These are phyloP conservation scores for Microplitis mediator DNA, from an alignment of 1,140 invertebrate genomes.

Conservation along the genomic window DNA sequence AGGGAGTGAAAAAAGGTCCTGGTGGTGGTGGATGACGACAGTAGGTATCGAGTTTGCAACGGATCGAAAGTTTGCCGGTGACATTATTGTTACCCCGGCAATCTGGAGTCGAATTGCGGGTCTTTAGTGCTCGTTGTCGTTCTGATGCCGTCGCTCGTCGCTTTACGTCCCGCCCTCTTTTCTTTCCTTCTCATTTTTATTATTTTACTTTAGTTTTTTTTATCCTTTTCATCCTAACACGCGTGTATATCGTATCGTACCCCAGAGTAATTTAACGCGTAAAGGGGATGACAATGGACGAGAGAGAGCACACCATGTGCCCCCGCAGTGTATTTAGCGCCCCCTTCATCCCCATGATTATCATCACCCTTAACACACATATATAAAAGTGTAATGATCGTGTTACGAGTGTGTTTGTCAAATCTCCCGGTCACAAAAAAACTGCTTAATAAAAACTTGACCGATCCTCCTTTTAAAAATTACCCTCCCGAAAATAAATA, in stretches of 20 bases:
- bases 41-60: conserved; percentile 50
- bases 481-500: no score
- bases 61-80: conserved; percentile 54
- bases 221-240: conserved; percentile 26
- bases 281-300: conserved; percentile 48
- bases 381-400: conserved; percentile 47
- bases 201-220: no score
- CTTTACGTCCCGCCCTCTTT: conserved; percentile 34
- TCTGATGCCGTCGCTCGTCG: conserved; percentile 18
- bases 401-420: conserved; percentile 52
- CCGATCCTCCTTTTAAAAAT: no score
- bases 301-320: conserved; percentile 43
- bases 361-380: neutral
- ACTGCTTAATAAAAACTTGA: conserved; percentile 25
- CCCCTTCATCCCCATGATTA: neutral
- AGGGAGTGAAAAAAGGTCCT: neutral
- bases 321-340: conserved; percentile 17
- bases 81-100: conserved; percentile 49
- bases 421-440: conserved; percentile 44
- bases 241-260: conserved; percentile 37
- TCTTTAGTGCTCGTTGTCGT: neutral
- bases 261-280: conserved; percentile 58
- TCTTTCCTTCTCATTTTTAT: no score
- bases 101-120: conserved; percentile 59
- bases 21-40: neutral